Conservation (phyloP, 2,888 invertebrate species). For the Drosophila algonquin region DNA sequence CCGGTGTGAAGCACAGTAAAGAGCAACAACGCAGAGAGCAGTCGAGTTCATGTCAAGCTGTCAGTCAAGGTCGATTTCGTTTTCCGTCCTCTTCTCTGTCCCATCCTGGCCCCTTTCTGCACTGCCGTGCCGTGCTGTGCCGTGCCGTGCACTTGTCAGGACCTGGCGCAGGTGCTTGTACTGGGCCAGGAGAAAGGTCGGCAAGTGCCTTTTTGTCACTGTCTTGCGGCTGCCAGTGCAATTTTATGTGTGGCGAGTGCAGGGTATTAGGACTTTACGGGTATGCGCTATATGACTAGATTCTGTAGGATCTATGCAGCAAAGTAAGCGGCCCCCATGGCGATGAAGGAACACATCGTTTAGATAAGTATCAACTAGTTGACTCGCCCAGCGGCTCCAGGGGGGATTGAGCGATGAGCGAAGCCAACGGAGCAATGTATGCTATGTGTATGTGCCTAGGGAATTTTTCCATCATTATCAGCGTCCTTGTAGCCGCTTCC, state of each 20-base stretch:
- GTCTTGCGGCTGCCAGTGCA: conserved; percentile 72
- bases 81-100: conserved; percentile 43
- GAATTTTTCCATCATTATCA: conserved; percentile 77
- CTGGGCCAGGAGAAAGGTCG: conserved; percentile 23
- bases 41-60: conserved; percentile 78
- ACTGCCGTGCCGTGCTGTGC: conserved; percentile 48
- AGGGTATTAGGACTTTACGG: conserved; percentile 28
- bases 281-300: neutral
- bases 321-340: neutral
- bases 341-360: conserved; percentile 1
- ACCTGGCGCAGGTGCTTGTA: conserved; percentile 9
- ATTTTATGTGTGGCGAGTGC: conserved; percentile 59
- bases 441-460: conserved; percentile 44
- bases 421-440: conserved; percentile 37
- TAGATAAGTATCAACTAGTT: conserved; percentile 38
- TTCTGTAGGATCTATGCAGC: neutral
- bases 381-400: neutral
- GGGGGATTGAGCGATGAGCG: conserved; percentile 21
- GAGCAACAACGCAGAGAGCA: conserved; percentile 58
- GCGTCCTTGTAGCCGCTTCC: conserved; percentile 72
- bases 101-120: conserved; percentile 5
- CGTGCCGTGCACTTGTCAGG: conserved; percentile 48
- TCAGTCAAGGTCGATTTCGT: conserved; percentile 77
- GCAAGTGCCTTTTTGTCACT: conserved; percentile 77
- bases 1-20: conserved; percentile 42